Base-by-base conservation (phyloP, 2,888 invertebrate species). In the Chelonus formosanus region DNA sequence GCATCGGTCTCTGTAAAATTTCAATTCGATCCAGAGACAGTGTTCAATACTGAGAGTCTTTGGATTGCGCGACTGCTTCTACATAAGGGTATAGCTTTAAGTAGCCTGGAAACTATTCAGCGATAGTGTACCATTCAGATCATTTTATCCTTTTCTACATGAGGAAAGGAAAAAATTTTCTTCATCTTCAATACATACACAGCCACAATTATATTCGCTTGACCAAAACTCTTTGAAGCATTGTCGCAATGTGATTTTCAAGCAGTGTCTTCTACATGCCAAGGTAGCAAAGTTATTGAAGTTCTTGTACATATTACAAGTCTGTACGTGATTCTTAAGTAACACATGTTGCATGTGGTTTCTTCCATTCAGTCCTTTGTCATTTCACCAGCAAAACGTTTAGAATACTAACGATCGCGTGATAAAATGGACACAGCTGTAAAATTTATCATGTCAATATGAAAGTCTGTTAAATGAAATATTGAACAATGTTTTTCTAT, bases 1-100 rank as follows among this genome's bases (percentile, higher is more conserved):
- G 80, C 80, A 79, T 81, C 82, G 80, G 79, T 78, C 79, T 71
- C 77, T 82, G 81, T 83, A 82, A 83, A 83, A 83, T 83, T 79
- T 70, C 75, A 76, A 83, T 83, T 83, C 82, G 83, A 75, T 74
- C 76, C 80, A 79, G 76, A 75, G 76, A 81, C 76, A 77, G 77
- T 68, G 76, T 77, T 82, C 79, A 77, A 80, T 80, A 75, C 70
- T 40, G 70, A 53, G 20, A 20, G 45, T 57, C 67, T 74, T 72
- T 69, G 65, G 74, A 75, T 76, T 77, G 77, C 79, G 79, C 77
- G 81, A 78, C 79, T 74, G 68, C 71, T 71, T 73, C 69, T 71
- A 73, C 74, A 71, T 65, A 71, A 69, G 74, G 73, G 71, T 72
- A 73, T 72, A 44, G 45, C 35, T 73, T 74, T 73, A 74, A 77